Conservation (phyloP, 2,888 invertebrate genomes). For the Gandaritis pyraliata region DNA sequence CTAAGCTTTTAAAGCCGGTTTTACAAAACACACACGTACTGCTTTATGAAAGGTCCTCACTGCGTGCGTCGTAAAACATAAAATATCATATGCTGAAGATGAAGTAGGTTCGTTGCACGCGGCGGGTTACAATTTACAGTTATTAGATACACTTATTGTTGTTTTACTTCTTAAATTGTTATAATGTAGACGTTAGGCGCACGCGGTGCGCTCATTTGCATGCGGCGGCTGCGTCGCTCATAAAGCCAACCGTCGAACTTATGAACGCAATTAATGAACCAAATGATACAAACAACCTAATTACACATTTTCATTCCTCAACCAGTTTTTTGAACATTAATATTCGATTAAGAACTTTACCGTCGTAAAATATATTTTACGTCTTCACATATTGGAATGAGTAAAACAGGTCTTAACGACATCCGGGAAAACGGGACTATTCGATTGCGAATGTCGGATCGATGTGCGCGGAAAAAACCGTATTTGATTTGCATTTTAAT, state of each 20-base stretch:
- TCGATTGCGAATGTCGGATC: constrained; percentile 63
- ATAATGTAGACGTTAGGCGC: constrained; percentile 75
- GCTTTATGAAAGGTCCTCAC: constrained; percentile 44
- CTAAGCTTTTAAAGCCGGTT: constrained; percentile 44
- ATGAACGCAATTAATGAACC: constrained; percentile 78
- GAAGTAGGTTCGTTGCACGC: constrained; percentile 30
- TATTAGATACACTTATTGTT: constrained; percentile 71
- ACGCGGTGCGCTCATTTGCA: constrained; percentile 79
- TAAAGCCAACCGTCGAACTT: constrained; percentile 75
- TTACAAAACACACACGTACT: constrained; percentile 45
- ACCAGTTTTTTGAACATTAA: constrained; percentile 52
- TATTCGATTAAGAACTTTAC: constrained; percentile 63
- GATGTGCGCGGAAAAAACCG: constrained; percentile 60
- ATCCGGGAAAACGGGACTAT: constrained; percentile 68
- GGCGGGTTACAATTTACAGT: constrained; percentile 32
- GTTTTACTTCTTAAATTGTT: constrained; percentile 83
- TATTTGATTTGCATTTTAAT: constrained; percentile 82
- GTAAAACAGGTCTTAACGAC: constrained; percentile 74
- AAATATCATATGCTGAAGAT: constrained; percentile 40
- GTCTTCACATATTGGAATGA: constrained; percentile 53
- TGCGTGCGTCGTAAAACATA: constrained; percentile 43
- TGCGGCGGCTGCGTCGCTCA: constrained; percentile 68
- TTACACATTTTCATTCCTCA: constrained; percentile 28
- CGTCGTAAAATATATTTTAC: constrained; percentile 50
- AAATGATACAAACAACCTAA: constrained; percentile 63